Evolutionary conservation across 1,140 invertebrate genomes (phyloP), one percentile per base, ranked within the genome.

Genomic region (Drosophila pseudoobscura): DNA sequence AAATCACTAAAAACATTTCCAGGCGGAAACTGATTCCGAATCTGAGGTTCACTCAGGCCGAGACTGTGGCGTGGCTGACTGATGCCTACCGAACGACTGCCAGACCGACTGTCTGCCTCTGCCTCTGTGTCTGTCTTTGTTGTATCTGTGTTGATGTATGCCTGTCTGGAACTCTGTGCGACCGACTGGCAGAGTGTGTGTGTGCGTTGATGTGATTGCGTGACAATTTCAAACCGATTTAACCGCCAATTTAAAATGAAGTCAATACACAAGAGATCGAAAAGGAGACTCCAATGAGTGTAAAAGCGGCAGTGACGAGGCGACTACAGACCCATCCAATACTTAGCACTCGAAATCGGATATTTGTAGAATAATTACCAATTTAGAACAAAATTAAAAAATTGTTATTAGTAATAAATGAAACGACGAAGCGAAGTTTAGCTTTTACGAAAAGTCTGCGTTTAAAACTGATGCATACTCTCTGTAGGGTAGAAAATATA

Each of bases 231-330:
- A 89, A 89, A 89, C 87, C 74, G 87, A 89, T 89, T 89, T 89
- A 89, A 89, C 87, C 87, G 87, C 87, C 87, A 89, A 89, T 89
- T 89, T 89, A 90, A 87, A 89, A 88, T 89, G 83, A 88, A 88
- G 83, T 88, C 84, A 88, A 89, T 83, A 88, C 84, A 82, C 77
- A 58, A 58, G 66, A 88, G 61, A 57, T 59, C 75, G 24, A 63
- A 58, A 46, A 60, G 60, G 60, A 61, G 73, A 47, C 29, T 35
- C 31, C 35, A 31, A 6, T 6, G 50, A 47, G 24, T 35, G 49
- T 6, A 11, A 13, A 26, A 20, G 15, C 22, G n/a, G 5, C 6
- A 44, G 3, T 24, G 15, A 39, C 22, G 17, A 13, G 0, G 1
- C 2, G 31, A 2, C 29, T 73, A 29, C 13, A 31, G 52, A 31